Evolutionary conservation across 2,113 vertebrate genomes (phyloP).

Genomic region (Atlantisia rogersi): DNA sequence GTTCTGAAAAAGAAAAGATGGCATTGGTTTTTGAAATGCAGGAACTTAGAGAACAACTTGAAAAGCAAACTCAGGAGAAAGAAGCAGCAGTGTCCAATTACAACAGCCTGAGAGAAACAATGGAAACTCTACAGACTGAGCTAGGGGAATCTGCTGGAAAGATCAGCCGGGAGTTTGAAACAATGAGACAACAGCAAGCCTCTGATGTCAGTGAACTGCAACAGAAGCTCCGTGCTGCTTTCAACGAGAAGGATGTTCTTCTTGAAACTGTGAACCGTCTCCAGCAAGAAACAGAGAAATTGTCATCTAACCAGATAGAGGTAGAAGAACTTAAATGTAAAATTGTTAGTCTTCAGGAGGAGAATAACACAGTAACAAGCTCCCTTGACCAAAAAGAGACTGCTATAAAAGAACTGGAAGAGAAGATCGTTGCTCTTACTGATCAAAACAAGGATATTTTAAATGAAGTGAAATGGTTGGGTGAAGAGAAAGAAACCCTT

Average conservation of each 20-base stretch:
- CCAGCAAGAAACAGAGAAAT: constrained; percentile 65
- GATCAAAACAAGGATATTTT: constrained; percentile 71
- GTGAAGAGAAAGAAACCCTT: constrained; percentile 71
- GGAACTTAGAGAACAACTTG: constrained; percentile 79
- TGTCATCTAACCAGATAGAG: constrained; percentile 59
- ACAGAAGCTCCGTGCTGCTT: constrained; percentile 79
- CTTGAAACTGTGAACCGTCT: constrained; percentile 77
- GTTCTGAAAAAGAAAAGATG: constrained; percentile 76
- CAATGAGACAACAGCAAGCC: constrained; percentile 88
- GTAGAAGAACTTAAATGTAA: constrained; percentile 74
- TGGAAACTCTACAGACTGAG: constrained; percentile 85
- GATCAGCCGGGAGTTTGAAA: constrained; percentile 86
- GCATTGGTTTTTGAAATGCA: constrained; percentile 73
- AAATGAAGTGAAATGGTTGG: constrained; percentile 67
- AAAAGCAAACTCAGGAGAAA: constrained; percentile 81
- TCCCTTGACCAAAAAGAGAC: constrained; percentile 78
- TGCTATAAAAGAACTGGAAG: constrained; percentile 75
- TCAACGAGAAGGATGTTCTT: constrained; percentile 82
- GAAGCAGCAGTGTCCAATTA: constrained; percentile 82
- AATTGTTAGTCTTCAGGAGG: constrained; percentile 72
- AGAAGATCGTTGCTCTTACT: constrained; percentile 66
- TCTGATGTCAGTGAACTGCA: constrained; percentile 83
- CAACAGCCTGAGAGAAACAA: constrained; percentile 81
- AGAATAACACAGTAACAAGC: constrained; percentile 74
- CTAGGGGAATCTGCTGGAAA: constrained; percentile 86